Evolutionary conservation across 2,797 vertebrate species (phyloP).

Genomic region (Merluccius polli): DNA sequence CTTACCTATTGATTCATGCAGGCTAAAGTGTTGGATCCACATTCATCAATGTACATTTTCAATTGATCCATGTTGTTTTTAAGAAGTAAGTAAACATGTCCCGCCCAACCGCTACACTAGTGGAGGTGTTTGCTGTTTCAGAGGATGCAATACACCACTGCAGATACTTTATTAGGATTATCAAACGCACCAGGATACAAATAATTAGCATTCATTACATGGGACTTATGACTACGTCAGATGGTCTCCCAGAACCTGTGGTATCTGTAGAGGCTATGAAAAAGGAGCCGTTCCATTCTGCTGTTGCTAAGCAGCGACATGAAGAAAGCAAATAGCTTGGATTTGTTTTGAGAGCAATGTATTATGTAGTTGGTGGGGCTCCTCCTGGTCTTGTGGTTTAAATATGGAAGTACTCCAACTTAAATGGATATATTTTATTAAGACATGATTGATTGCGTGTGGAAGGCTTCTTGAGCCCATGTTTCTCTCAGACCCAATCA

Average conservation of each 20-base stretch:
- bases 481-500: background rate
- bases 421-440: background rate
- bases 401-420: background rate
- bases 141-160: background rate
- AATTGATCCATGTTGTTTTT: background rate
- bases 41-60: constrained; percentile 1
- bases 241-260: background rate
- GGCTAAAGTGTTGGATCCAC: background rate
- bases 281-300: background rate
- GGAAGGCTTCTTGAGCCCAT: too few relatives aligned
- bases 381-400: background rate
- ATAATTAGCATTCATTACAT: background rate
- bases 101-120: background rate
- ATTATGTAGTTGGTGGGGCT: background rate
- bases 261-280: background rate
- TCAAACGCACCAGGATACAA: background rate
- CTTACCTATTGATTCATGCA: background rate
- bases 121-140: background rate
- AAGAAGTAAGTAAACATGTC: background rate
- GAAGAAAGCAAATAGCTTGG: background rate
- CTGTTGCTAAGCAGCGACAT: background rate
- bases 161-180: background rate
- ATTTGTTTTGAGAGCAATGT: background rate
- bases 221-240: background rate
- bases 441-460: background rate